Evolutionary conservation across 2,113 vertebrate genomes (phyloP), one percentile per base, ranked within the genome.

Genomic region (Gambusia holbrooki): DNA sequence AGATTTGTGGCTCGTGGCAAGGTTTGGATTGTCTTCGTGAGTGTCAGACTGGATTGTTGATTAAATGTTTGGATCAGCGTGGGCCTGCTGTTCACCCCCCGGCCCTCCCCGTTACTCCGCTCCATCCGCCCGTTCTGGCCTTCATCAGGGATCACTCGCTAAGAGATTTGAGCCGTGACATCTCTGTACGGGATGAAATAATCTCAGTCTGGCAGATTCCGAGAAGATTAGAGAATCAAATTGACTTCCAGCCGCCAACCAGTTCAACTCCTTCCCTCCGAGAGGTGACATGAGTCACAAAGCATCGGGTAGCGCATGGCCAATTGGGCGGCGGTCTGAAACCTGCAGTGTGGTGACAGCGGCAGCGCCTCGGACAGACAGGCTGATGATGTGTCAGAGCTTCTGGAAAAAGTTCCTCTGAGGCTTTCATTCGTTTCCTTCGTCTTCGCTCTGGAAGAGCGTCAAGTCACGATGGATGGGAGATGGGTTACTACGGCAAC

Each of bases 161-260:
- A 71, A 68, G 77, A 86, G 84, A 83, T 67, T 58, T 84, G 81
- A 88, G 83, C 85, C 51, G 32, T 77, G 77, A 71, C 73, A 78
- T 58, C 8, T 76, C 77, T 66, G 67, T 82, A 81, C 73, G 74
- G 82, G 79, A 90, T 85, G 73, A 90, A 91, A 92, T 90, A 90
- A 92, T 93, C 88, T 84, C 84, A 90, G 81, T 86, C 79, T 84
- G 84, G 66, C 86, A 82, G 86, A 92, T 90, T 89, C 89, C 74
- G 83, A 88, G 84, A 82, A 90, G 90, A 90, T 93, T 93, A 92
- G 48, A 27, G 81, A 83, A 87, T 88, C 73, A 86, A 67, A 80
- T 81, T 74, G 75, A 65, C 33, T 13, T 30, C 29, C 66, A 13
- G 35, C 35, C 19, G 4, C 45, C n/a, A 19, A n/a, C 69, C 54